These are phyloP conservation scores for Salminus brasiliensis DNA, from an alignment of 2,113 vertebrate genomes.

Conservation along the genomic window DNA sequence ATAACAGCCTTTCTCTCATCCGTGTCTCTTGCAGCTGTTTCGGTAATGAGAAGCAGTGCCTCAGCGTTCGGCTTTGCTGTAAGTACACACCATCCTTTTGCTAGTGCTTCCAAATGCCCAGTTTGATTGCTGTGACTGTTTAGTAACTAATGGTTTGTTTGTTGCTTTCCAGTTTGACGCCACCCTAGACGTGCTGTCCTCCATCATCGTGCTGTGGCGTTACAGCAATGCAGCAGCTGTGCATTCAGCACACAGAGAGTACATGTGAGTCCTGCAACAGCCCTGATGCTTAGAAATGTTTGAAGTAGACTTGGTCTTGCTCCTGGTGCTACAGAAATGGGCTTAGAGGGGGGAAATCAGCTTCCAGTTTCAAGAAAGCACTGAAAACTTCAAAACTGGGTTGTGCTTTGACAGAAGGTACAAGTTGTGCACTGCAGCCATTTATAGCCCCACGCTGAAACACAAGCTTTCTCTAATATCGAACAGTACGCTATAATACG, in stretches of 20 bases:
- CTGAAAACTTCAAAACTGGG: too few species aligned
- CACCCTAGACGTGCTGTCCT: conserved; percentile 91
- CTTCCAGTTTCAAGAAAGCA: too few species aligned
- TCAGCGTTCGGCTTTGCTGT: conserved; percentile 91
- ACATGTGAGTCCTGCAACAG: conserved; percentile 86
- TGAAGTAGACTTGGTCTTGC: not conserved
- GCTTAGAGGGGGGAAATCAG: too few species aligned
- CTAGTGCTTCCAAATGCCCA: not conserved
- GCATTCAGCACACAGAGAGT: conserved; percentile 94
- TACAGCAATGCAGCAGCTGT: conserved; percentile 96
- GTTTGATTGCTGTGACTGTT: not conserved
- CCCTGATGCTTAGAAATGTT: not conserved
- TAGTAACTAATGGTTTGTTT: not conserved
- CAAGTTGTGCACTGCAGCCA: too few species aligned
- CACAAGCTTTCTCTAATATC: too few species aligned
- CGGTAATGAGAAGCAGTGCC: conserved; percentile 87
- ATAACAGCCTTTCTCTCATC: not conserved
- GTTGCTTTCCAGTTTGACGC: conserved; percentile 88
- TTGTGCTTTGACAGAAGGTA: too few species aligned
- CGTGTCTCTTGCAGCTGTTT: conserved; percentile 82
- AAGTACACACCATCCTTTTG: conserved; percentile 70
- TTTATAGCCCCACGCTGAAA: too few species aligned
- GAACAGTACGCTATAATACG: too few species aligned
- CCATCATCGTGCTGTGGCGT: conserved; percentile 95
- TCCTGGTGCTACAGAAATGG: too few species aligned